Percentiles rank a stretch among this genome's conserved stretches.
Conservation (phyloP, 2,113 vertebrate genomes). For the Lethenteron reissneri region DNA sequence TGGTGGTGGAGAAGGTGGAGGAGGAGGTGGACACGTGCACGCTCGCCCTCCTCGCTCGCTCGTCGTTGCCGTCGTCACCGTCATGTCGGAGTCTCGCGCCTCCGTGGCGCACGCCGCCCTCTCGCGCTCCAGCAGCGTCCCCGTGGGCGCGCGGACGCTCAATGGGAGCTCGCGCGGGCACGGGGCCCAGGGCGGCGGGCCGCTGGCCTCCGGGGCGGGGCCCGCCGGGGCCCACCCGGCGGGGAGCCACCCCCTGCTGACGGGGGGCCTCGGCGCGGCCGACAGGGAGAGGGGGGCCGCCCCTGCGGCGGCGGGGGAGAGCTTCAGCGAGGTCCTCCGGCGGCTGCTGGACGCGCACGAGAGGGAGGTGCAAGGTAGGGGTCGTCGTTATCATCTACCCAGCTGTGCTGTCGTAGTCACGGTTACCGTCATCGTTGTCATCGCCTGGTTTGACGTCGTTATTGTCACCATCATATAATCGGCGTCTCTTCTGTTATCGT, state of each 20-base stretch:
- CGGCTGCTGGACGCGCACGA: constrained; percentile 6
- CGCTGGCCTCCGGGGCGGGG: too few relatives aligned
- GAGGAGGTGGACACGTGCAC: too few relatives aligned
- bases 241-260: neutral
- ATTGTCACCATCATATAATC: too few relatives aligned
- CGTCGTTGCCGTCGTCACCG: neutral
- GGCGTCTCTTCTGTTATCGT: too few relatives aligned
- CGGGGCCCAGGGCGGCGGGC: too few relatives aligned
- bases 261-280: neutral
- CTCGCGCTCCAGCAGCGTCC: neutral
- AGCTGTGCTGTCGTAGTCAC: too few relatives aligned
- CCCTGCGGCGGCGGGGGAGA: neutral
- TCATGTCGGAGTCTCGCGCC: constrained; percentile 5
- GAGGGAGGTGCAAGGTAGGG: constrained; percentile 5
- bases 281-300: neutral
- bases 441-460: too few relatives aligned
- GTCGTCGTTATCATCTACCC: too few relatives aligned
- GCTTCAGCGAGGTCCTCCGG: neutral
- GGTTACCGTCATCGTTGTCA: too few relatives aligned
- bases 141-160: constrained; percentile 5
- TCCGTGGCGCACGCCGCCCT: neutral
- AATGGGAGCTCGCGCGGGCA: neutral
- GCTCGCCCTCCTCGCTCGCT: too few relatives aligned
- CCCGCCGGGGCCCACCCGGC: neutral
- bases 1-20: too few relatives aligned